phyloP scores from a whole-genome alignment of 2,113 vertebrate species.

The Garra rufa region DNA sequence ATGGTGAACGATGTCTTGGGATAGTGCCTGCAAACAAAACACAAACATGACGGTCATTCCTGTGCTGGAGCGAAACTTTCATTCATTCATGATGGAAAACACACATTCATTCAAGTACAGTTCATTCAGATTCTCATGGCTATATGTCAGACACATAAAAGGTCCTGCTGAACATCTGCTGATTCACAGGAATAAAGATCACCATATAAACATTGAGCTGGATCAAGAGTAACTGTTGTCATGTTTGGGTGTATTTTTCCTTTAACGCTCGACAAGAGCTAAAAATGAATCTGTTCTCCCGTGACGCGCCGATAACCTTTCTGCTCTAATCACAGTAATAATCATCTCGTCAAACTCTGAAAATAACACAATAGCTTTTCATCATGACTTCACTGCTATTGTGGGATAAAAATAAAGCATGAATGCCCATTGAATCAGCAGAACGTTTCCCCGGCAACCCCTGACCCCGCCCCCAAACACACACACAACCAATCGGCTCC shows the following conservation, averaged over 20 bases:
- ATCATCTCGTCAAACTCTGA: constrained; percentile 1
- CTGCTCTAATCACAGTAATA: neutral
- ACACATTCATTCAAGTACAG: too few species aligned
- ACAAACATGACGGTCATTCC: too few species aligned
- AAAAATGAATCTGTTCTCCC: neutral
- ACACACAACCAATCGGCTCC: constrained; percentile 6
- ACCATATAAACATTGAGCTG: too few species aligned
- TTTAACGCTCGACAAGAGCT: neutral
- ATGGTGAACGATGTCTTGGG: constrained; percentile 96
- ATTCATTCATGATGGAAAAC: too few species aligned
- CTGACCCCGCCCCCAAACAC: constrained; percentile 1
- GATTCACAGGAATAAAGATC: too few species aligned
- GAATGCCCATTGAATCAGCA: constrained; percentile 8
- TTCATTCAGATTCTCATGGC: too few species aligned
- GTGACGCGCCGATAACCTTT: neutral
- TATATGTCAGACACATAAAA: neutral
- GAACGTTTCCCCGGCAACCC: neutral
- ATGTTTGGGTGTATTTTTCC: neutral
- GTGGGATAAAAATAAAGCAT: constrained; percentile 29
- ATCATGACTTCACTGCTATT: constrained; percentile 8
- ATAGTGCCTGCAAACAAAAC: constrained; percentile 84
- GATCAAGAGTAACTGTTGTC: neutral
- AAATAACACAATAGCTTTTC: constrained; percentile 4
- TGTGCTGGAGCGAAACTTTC: too few species aligned
- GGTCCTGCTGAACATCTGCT: too few species aligned